Evolutionary conservation across 2,797 vertebrate species (phyloP), one percentile per base, ranked within the genome.

Genomic region (Toxotes lorentzi): DNA sequence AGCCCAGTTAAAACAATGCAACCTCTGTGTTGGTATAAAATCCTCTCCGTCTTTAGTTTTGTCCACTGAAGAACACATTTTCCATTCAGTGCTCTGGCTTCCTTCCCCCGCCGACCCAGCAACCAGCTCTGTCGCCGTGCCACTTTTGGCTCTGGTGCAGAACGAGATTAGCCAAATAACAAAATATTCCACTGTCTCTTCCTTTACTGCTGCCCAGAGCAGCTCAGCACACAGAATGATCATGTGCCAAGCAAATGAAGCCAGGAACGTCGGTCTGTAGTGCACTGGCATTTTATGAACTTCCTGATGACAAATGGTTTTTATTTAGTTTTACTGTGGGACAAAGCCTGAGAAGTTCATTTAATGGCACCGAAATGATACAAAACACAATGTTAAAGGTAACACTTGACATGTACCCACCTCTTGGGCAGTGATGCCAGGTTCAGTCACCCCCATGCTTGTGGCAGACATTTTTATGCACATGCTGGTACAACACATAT

Each of bases 131-230:
- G 65, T 47, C 5, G 16, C 54, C 17, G 30, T 38, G 57, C 65
- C 19, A 38, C 50, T 43, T 10, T 50, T 11, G 7, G 12, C 58
- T 69, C 23, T 7, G 19, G 51, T 32, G 60, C 60, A 19, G 34
- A 57, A 32, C 7, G 14, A 66, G 23, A 23, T 43, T 38, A 61
- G 19, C 35, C 35, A 43, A 66, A 65, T 24, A 13, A n/a, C n/a
- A 66, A 56, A 66, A 59, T 53, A 21, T 54, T 54, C 23, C 47
- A 65, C 45, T 43, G 60, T 35, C 65, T 56, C 19, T 68, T 21
- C 21, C 19, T 56, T 68, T 27, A n/a, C 23, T 47, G 38, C 23
- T 34, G 32, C 10, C 51, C 34, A 17, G 19, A 21, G 67, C 67
- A 51, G 34, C 53, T 57, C 11, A 6, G 14, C 14, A 27, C 38